Percentiles rank a stretch among this genome's conserved stretches.
These are phyloP conservation scores for Orussus abietinus DNA, from an alignment of 1,140 invertebrate species.

Conservation along the genomic window DNA sequence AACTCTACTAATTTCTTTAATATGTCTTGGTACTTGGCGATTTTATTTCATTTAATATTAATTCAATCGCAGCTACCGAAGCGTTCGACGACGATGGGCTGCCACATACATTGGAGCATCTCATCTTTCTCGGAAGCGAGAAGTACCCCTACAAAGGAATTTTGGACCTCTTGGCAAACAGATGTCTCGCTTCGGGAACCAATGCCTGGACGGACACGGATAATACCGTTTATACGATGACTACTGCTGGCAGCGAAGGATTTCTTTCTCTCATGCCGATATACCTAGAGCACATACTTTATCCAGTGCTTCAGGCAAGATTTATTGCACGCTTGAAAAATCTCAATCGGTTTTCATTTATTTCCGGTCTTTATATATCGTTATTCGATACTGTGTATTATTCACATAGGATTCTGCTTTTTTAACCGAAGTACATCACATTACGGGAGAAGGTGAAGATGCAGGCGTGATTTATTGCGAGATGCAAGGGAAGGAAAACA, in stretches of 20 bases:
- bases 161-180: constrained; percentile 81
- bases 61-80: constrained; percentile 74
- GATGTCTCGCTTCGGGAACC: constrained; percentile 84
- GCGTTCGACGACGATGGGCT: constrained; percentile 87
- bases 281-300: constrained; percentile 86
- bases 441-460: constrained; percentile 82
- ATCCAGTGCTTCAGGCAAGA: constrained; percentile 73
- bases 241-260: constrained; percentile 81
- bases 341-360: constrained; percentile 10
- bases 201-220: constrained; percentile 84
- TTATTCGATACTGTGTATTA: constrained; percentile 10
- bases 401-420: constrained; percentile 67
- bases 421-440: constrained; percentile 88
- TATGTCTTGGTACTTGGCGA: no score
- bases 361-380: constrained; percentile 11
- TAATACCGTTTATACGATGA: constrained; percentile 86
- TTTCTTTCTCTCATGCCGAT: constrained; percentile 86
- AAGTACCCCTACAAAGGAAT: constrained; percentile 88
- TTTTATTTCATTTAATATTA: constrained; percentile 11
- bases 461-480: constrained; percentile 92
- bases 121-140: constrained; percentile 88
- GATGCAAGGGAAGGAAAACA: constrained; percentile 84
- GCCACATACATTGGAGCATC: constrained; percentile 89
- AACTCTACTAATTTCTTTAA: no score
- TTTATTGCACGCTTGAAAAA: not conserved